These are phyloP conservation scores for Caenorhabditis inopinata DNA, from an alignment of 1,140 invertebrate genomes.

Conservation along the genomic window DNA sequence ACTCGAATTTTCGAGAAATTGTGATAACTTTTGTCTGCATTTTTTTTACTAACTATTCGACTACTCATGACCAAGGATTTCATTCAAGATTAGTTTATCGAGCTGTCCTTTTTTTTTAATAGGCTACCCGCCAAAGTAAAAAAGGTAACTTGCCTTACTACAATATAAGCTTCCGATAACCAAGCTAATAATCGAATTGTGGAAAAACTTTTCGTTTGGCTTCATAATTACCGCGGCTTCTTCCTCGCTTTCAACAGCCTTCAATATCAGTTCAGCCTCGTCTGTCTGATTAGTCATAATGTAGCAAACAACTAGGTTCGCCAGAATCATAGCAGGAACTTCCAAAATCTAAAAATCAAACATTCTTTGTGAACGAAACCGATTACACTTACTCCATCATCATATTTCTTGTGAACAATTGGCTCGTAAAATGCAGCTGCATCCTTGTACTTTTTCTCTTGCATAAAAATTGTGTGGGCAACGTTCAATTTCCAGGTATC, in stretches of 20 bases:
- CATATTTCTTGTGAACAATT: constrained; percentile 92
- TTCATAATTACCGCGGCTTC: constrained; percentile 84
- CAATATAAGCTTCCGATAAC: constrained; percentile 97
- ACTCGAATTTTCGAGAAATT: too few species aligned
- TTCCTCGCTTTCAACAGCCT: constrained; percentile 92
- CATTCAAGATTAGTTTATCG: too few species aligned
- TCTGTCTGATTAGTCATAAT: constrained; percentile 99
- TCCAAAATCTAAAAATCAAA: constrained; percentile 76
- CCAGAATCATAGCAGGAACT: constrained; percentile 91
- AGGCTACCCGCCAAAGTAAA: background rate
- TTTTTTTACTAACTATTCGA: too few species aligned
- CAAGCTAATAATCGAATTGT: constrained; percentile 96
- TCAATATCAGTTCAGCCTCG: constrained; percentile 90
- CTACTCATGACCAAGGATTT: too few species aligned
- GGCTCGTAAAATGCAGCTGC: constrained; percentile 96
- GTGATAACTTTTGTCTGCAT: too few species aligned
- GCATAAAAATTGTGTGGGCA: constrained; percentile 98
- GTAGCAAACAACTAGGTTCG: constrained; percentile 96
- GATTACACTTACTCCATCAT: constrained; percentile 73
- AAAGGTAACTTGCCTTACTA: constrained; percentile 73
- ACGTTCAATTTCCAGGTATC: constrained; percentile 96
- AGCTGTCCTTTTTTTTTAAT: too few species aligned
- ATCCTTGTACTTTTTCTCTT: constrained; percentile 86
- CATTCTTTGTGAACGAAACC: constrained; percentile 61
- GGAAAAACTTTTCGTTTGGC: constrained; percentile 90